Evolutionary conservation across 2,888 invertebrate genomes (phyloP).

Genomic region (Xylophagus ater): DNA sequence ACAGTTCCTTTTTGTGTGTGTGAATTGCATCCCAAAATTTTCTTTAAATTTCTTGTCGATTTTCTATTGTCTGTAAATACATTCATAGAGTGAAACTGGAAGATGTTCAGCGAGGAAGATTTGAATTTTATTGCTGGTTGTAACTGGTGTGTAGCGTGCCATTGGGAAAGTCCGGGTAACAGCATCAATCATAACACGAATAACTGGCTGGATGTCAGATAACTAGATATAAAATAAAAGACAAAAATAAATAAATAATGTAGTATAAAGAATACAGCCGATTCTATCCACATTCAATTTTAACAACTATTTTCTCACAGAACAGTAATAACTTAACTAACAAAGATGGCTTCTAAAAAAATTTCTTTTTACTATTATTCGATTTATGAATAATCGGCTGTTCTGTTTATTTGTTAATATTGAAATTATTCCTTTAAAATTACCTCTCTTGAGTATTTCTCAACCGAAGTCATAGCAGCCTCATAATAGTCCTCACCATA

Average conservation of each 20-base stretch:
- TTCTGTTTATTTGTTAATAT: no score
- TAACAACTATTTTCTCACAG: no score
- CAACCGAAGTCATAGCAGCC: conserved; percentile 63
- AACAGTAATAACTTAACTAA: no score
- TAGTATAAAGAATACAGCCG: no score
- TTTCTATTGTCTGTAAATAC: conserved; percentile 47
- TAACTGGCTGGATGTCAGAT: conserved; percentile 63
- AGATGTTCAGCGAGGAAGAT: conserved; percentile 70
- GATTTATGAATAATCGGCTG: no score
- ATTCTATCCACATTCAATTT: no score
- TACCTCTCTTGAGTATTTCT: conserved; percentile 61
- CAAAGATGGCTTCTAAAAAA: no score
- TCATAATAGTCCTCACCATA: conserved; percentile 80
- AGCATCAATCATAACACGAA: conserved; percentile 64
- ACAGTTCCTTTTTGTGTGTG: no score
- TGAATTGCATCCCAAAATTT: neutral
- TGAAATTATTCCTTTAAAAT: no score
- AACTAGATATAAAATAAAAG: conserved; percentile 43
- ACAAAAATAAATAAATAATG: neutral
- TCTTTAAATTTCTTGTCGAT: conserved; percentile 20
- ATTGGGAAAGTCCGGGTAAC: conserved; percentile 73
- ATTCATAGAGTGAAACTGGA: conserved; percentile 69
- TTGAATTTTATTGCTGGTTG: conserved; percentile 65
- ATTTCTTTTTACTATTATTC: no score
- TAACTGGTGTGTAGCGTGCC: conserved; percentile 72